These are phyloP conservation scores for Ammospiza caudacuta DNA, from an alignment of 2,113 vertebrate species.

Conservation along the genomic window DNA sequence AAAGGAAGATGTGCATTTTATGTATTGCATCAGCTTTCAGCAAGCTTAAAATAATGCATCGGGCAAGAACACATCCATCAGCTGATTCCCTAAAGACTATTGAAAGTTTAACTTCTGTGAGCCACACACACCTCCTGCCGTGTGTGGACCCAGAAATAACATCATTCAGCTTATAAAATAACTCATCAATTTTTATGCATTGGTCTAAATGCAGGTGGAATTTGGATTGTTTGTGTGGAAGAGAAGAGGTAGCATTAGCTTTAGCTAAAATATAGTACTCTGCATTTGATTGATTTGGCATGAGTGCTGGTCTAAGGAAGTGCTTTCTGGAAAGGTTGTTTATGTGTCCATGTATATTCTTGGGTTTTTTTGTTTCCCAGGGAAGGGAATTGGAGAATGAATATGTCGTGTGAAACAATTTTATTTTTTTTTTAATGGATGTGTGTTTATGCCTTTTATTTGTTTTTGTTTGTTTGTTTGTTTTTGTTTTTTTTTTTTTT, in stretches of 20 bases:
- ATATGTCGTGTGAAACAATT: not conserved
- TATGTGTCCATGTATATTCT: not conserved
- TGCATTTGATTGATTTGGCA: not conserved
- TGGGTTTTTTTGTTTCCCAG: not conserved
- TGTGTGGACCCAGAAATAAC: not conserved
- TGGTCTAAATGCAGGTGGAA: not conserved
- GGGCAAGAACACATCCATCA: not conserved
- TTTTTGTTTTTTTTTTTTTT: not conserved
- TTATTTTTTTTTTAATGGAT: rapidly evolving
- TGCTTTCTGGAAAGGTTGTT: not conserved
- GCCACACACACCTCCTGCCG: rapidly evolving
- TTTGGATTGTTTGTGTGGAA: not conserved
- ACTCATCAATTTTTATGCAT: not conserved
- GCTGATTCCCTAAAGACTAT: not conserved
- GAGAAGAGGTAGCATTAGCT: not conserved
- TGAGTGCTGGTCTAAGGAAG: not conserved
- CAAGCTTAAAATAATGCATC: not conserved
- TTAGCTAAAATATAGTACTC: not conserved
- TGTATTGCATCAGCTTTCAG: slow-evolving; percentile 1
- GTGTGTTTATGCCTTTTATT: not conserved
- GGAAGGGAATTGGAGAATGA: not conserved
- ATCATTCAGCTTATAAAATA: not conserved
- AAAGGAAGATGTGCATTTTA: not conserved
- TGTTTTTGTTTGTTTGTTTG: not conserved
- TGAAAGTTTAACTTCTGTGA: not conserved